phyloP scores from a whole-genome alignment of 2,888 invertebrate species.

The Brachynemurus nebulosus region DNA sequence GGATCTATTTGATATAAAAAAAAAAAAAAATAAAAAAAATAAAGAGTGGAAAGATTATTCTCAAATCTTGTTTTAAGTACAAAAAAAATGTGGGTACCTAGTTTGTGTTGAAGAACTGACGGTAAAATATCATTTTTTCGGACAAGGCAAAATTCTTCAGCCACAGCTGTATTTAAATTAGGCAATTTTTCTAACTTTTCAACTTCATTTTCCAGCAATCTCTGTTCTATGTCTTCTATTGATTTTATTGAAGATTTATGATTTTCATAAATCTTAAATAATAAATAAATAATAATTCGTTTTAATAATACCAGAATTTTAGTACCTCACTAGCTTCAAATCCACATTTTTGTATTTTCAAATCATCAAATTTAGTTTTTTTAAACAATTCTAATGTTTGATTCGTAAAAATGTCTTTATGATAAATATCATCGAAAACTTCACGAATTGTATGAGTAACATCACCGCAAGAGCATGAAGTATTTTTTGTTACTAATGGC shows the following conservation, averaged over 20 bases:
- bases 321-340: conserved; percentile 19
- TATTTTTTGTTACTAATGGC: conserved; percentile 24
- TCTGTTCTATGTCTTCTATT: too few relatives aligned
- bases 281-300: neutral
- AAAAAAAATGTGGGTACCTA: too few relatives aligned
- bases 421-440: conserved; percentile 25
- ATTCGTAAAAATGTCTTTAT: conserved; percentile 18
- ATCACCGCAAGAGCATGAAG: conserved; percentile 20
- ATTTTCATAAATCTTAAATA: too few relatives aligned
- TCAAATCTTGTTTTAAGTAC: too few relatives aligned
- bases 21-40: neutral
- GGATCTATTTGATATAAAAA: neutral
- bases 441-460: conserved; percentile 23
- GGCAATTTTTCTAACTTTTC: too few relatives aligned
- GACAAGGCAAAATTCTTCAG: too few relatives aligned
- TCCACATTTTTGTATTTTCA: conserved; percentile 15
- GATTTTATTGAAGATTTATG: too few relatives aligned
- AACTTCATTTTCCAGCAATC: too few relatives aligned
- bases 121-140: too few relatives aligned
- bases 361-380: conserved; percentile 20
- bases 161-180: too few relatives aligned
- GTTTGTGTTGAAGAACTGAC: too few relatives aligned
- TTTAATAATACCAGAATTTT: neutral
- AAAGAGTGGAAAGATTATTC: too few relatives aligned
- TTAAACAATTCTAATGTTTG: conserved; percentile 24